Evolutionary conservation across 2,888 invertebrate species (phyloP).

Genomic region (Acanthosoma haemorrhoidale): DNA sequence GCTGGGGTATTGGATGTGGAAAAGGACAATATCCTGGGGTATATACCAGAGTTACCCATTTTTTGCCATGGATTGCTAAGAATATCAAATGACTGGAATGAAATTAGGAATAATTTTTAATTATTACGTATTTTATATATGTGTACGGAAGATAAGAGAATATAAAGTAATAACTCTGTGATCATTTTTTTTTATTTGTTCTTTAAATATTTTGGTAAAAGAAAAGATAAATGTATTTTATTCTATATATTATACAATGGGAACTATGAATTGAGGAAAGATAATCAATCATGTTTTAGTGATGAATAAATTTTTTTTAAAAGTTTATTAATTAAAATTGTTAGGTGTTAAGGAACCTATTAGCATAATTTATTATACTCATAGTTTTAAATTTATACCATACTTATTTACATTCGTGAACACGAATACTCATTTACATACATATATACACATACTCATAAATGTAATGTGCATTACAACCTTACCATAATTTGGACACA

Average conservation of each 20-base stretch:
- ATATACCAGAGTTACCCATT: constrained; percentile 76
- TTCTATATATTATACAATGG: neutral
- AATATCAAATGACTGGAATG: constrained; percentile 57
- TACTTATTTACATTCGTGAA: neutral
- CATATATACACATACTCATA: neutral
- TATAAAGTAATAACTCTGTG: constrained; percentile 21
- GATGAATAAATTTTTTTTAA: neutral
- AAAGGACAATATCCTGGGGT: constrained; percentile 89
- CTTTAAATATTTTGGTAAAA: neutral
- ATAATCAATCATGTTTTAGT: neutral
- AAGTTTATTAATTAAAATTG: too few relatives aligned
- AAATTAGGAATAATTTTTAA: constrained; percentile 1
- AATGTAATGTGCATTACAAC: too few relatives aligned
- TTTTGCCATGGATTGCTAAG: constrained; percentile 80
- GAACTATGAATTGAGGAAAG: neutral
- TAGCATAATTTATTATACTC: constrained; percentile 2
- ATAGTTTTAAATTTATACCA: neutral
- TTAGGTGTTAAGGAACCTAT: neutral
- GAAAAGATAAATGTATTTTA: neutral
- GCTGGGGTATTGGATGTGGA: constrained; percentile 88
- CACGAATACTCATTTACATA: neutral
- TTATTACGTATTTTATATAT: constrained; percentile 1
- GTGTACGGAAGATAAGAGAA: constrained; percentile 1
- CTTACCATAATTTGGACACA: too few relatives aligned
- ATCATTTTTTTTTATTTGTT: constrained; percentile 10